Evolutionary conservation across 2,113 vertebrate genomes (phyloP), one percentile per base, ranked within the genome.

Genomic region (Neotoma lepida): DNA sequence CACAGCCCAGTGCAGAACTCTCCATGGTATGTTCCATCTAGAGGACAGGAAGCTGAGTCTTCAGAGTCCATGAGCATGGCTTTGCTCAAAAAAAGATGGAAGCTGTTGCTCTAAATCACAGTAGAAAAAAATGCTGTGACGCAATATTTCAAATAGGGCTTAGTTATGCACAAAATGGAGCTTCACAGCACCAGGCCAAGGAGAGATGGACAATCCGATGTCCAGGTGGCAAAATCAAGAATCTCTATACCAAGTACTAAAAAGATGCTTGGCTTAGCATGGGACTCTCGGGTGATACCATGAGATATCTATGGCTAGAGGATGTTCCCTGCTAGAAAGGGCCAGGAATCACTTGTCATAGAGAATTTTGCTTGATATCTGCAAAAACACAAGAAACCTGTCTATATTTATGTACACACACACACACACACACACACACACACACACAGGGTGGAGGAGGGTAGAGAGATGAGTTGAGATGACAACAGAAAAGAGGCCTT

Each of bases 191-290:
- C 35, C n/a, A 73, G n/a, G 33, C 74, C 9, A 35, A 86, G 28
- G 49, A 20, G 6, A 84, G 26, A 54, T 22, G 33, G 49, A 64
- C 0, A 22, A 44, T 46, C 28, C 51, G 24, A 17, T 39, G 35
- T 51, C 54, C 74, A 54, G 39, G 44, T 84, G 73, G 44, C 49
- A 89, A 76, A 81, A n/a, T 81, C 18, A 91, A 81, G 74, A 78
- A 39, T 77, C 9, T 92, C 12, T 88, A 41, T 3, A 2, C 33
- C 5, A 41, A 54, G 17, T 33, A 41, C 41, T 78, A 1, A 54
- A 77, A 81, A 68, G 68, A 86, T 15, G 8, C 9, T 89, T 13
- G 0, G 39, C 18, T 88, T 71, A 63, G 49, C 68, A 20, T 6
- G 33, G 68, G 28, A 20, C 20, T 28, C 24, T 84, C 9, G 54